A percentile compares a stretch with the other conserved stretches of the same genome.
Evolutionary conservation across 1,140 invertebrate species (phyloP).

Genomic region (Saxidomus purpurata): DNA sequence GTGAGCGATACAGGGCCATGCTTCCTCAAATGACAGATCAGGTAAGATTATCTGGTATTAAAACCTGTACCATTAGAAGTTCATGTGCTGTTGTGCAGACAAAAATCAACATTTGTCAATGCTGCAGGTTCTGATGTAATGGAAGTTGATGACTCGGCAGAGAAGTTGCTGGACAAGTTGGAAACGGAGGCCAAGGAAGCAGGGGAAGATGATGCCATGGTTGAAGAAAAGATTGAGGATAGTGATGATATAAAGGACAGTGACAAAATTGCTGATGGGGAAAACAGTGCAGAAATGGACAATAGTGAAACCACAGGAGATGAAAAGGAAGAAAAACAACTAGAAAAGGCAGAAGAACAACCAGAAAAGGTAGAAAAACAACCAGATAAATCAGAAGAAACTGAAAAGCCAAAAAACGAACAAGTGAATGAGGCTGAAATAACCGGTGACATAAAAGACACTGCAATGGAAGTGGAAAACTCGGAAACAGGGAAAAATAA

Average conservation of each 20-base stretch:
- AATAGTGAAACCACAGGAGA: background rate
- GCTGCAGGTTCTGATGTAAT: conserved; percentile 55
- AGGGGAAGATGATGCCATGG: background rate
- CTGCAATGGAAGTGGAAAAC: background rate
- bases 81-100: too few species aligned
- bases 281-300: background rate
- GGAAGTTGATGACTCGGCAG: conserved; percentile 44
- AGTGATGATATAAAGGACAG: background rate
- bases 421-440: background rate
- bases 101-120: too few species aligned
- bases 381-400: background rate
- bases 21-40: too few species aligned
- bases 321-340: background rate
- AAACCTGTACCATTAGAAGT: too few species aligned
- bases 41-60: too few species aligned
- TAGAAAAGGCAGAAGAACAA: background rate
- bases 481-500: background rate
- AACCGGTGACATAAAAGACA: background rate
- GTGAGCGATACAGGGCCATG: too few species aligned
- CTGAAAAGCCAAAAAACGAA: conserved; percentile 6
- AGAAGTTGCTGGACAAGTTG: conserved; percentile 43
- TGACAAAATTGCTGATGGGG: background rate
- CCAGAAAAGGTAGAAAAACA: background rate
- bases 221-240: background rate
- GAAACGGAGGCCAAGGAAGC: conserved; percentile 8